Conservation (phyloP, 2,888 invertebrate species). For the Amphipoea oculea region DNA sequence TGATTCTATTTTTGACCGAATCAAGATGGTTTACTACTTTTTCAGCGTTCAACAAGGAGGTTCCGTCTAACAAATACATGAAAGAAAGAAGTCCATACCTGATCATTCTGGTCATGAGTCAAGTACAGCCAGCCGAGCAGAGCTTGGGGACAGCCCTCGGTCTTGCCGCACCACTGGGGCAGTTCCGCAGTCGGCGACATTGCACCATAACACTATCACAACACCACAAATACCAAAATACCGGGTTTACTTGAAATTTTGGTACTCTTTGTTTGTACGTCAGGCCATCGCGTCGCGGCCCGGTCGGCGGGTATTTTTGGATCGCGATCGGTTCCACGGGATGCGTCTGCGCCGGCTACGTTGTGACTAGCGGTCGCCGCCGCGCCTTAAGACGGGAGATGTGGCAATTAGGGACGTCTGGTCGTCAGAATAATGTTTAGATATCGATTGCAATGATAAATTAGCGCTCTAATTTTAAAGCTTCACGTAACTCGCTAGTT, state of each 20-base stretch:
- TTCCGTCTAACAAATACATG: neutral
- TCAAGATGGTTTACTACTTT: slow-evolving; percentile 36
- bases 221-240: slow-evolving; percentile 47
- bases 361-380: slow-evolving; percentile 80
- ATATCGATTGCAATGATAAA: slow-evolving; percentile 49
- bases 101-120: slow-evolving; percentile 86
- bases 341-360: slow-evolving; percentile 86
- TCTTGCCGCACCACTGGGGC: slow-evolving; percentile 87
- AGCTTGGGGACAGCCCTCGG: slow-evolving; percentile 83
- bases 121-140: slow-evolving; percentile 87
- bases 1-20: slow-evolving; percentile 61
- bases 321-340: slow-evolving; percentile 77
- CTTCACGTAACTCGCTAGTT: neutral
- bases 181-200: slow-evolving; percentile 88
- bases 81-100: slow-evolving; percentile 73
- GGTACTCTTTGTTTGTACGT: slow-evolving; percentile 69
- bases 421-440: slow-evolving; percentile 13
- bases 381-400: slow-evolving; percentile 89
- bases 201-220: slow-evolving; percentile 73
- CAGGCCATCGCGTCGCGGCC: slow-evolving; percentile 80
- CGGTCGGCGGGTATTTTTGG: slow-evolving; percentile 84
- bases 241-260: slow-evolving; percentile 29
- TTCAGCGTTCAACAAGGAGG: neutral
- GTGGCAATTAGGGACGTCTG: slow-evolving; percentile 77
- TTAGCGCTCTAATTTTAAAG: neutral